phyloP scores from a whole-genome alignment of 2,888 invertebrate species.

The Catocala sponsa region DNA sequence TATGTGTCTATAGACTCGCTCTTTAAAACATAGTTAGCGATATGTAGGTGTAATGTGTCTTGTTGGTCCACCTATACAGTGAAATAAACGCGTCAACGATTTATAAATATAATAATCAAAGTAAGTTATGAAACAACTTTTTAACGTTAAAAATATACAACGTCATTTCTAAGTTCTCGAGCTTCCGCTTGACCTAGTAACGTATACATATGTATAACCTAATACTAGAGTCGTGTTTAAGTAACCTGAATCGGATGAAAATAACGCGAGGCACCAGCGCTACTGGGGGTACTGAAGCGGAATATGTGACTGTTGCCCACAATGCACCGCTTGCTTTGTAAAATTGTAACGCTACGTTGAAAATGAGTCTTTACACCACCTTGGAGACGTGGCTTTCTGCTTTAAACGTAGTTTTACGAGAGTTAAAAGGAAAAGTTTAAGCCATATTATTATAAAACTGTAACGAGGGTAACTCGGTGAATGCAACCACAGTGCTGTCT shows the following conservation, averaged over 20 bases:
- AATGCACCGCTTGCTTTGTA: background rate
- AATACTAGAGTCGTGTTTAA: slow-evolving; percentile 14
- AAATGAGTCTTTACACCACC: background rate
- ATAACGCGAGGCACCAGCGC: background rate
- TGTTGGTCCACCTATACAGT: too few relatives aligned
- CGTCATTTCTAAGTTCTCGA: slow-evolving; percentile 21
- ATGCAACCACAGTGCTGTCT: too few relatives aligned
- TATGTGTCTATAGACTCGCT: too few relatives aligned
- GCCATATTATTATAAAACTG: too few relatives aligned
- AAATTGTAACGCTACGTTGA: background rate
- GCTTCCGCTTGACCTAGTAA: slow-evolving; percentile 27
- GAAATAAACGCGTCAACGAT: too few relatives aligned
- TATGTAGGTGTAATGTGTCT: too few relatives aligned
- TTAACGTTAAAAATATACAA: background rate
- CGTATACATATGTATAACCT: slow-evolving; percentile 14
- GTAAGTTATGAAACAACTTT: too few relatives aligned
- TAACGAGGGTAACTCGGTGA: too few relatives aligned
- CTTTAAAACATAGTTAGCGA: too few relatives aligned
- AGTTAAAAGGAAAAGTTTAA: too few relatives aligned
- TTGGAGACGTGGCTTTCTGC: background rate
- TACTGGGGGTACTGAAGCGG: background rate
- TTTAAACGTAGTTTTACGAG: too few relatives aligned
- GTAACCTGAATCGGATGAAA: slow-evolving; percentile 11
- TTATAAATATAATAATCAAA: too few relatives aligned
- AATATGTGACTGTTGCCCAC: background rate